Conservation (phyloP, 2,113 vertebrate species). For the Reinhardtius hippoglossoides region DNA sequence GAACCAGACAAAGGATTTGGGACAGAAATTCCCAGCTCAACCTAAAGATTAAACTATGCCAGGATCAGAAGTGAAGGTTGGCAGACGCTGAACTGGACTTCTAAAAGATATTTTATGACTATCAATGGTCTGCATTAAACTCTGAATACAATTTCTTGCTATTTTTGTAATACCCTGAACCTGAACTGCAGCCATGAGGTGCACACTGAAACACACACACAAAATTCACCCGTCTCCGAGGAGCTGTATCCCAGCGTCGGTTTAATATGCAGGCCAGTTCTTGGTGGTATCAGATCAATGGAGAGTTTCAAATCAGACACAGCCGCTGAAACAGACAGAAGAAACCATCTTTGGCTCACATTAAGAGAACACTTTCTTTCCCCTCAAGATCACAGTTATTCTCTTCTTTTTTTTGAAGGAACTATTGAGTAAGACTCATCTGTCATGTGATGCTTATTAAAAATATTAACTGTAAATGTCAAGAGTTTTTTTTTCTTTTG, state of each 20-base stretch:
- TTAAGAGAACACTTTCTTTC: conserved; percentile 69
- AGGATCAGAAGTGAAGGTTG: conserved; percentile 67
- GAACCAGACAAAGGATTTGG: conserved; percentile 61
- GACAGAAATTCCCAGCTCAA: conserved; percentile 53
- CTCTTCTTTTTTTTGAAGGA: conserved; percentile 60
- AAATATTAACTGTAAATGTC: conserved; percentile 70
- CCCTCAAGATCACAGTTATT: conserved; percentile 67
- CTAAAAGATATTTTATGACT: conserved; percentile 61
- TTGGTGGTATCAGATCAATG: conserved; percentile 75
- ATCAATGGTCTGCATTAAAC: conserved; percentile 51
- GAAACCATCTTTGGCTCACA: conserved; percentile 70
- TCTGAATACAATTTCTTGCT: conserved; percentile 51
- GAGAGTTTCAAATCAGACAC: conserved; percentile 76
- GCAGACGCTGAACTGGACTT: conserved; percentile 60
- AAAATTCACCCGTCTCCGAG: conserved; percentile 37
- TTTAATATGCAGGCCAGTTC: conserved; percentile 74
- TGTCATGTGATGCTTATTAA: conserved; percentile 74
- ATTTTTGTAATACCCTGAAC: conserved; percentile 30
- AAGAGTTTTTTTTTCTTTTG: conserved; percentile 10
- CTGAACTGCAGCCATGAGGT: conserved; percentile 55
- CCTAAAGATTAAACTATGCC: conserved; percentile 71
- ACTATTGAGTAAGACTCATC: conserved; percentile 63
- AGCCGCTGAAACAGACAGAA: conserved; percentile 67
- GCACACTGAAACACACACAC: conserved; percentile 43
- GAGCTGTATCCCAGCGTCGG: conserved; percentile 52